A percentile compares a stretch with the other conserved stretches of the same genome.
Conservation (phyloP, 2,113 vertebrate genomes). For the Toxotes chatareus region DNA sequence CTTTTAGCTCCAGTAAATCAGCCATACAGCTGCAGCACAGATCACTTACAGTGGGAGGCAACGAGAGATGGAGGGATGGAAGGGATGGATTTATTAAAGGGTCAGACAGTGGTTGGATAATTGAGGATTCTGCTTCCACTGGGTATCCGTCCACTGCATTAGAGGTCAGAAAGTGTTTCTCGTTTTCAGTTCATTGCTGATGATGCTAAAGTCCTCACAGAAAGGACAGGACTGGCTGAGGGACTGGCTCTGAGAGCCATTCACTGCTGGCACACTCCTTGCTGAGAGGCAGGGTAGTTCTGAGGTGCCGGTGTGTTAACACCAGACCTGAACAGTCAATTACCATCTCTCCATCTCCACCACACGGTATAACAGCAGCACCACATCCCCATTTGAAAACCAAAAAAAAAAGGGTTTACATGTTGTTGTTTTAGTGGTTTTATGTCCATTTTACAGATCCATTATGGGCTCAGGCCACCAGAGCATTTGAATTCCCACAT, state of each 20-base stretch:
- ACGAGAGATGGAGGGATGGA: background rate
- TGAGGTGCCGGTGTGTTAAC: background rate
- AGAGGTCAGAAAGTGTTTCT: constrained; percentile 1
- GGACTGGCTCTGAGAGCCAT: background rate
- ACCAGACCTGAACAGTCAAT: background rate
- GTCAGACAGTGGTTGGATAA: constrained; percentile 17
- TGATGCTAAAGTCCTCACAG: background rate
- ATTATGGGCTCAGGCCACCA: constrained; percentile 26
- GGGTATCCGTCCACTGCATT: background rate
- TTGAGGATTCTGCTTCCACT: constrained; percentile 14
- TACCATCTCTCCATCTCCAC: background rate
- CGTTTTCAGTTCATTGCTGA: background rate
- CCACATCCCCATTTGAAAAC: background rate
- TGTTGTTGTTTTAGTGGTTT: constrained; percentile 17
- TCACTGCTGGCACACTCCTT: background rate
- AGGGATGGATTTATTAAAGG: constrained; percentile 6
- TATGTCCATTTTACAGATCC: constrained; percentile 6
- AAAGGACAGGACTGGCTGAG: too few species aligned
- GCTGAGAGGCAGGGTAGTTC: background rate
- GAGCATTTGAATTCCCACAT: constrained; percentile 32
- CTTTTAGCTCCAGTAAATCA: constrained; percentile 1
- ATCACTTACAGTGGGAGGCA: constrained; percentile 11
- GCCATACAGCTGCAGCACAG: constrained; percentile 8
- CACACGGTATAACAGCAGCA: background rate
- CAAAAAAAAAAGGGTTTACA: background rate